Evolutionary conservation across 23 tunicate species (phyloP), one percentile per base, ranked within the genome.

Genomic region (Styela clava): DNA sequence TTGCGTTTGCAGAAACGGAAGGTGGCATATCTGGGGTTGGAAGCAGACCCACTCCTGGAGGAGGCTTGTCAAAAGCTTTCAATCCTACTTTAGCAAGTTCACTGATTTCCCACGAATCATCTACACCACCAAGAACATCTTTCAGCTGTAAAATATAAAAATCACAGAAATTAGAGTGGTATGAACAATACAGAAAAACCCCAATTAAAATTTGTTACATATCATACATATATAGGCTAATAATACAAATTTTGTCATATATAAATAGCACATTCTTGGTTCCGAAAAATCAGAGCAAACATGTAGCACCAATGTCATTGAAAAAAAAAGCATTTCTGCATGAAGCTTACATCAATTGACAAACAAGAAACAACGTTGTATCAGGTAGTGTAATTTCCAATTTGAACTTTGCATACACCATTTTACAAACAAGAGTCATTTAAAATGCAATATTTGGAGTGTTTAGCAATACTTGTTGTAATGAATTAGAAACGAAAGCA

Each of bases 41-140:
- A 22, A 91, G 79, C 25, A 91, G 74, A 33, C 97, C 97, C 62
- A 78, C 79, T 20, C 97, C 97, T 2, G 90, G 97, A 61, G 97
- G 97, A 29, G 97, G 97, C 70, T 91, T 91, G 31, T 82, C 76
- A 34, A 85, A 79, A 61, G 89, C 91, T 70, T 82, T 82, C 24
- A 91, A 68, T 26, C 97, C 97, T 3, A 72, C 84, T 79, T 91
- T 91, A 36, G 88, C 90, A 28, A 91, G 82, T 7, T 82, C 97
- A 69, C 78, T 85, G 19, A 86, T 91, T 64, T 91, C 97, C 69
- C 88, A 76, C 3, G 90, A 82, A 63, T 91, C 97, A 27, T 86
- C 88, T 5, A 91, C 78, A 30, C 81, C 71, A 26, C 67, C 78
- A 69, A 69, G 69, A 28, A 82, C 88, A 2, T 86, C 87, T 30